Evolutionary conservation across 2,113 vertebrate species (phyloP).

Genomic region (Tragelaphus strepsiceros): DNA sequence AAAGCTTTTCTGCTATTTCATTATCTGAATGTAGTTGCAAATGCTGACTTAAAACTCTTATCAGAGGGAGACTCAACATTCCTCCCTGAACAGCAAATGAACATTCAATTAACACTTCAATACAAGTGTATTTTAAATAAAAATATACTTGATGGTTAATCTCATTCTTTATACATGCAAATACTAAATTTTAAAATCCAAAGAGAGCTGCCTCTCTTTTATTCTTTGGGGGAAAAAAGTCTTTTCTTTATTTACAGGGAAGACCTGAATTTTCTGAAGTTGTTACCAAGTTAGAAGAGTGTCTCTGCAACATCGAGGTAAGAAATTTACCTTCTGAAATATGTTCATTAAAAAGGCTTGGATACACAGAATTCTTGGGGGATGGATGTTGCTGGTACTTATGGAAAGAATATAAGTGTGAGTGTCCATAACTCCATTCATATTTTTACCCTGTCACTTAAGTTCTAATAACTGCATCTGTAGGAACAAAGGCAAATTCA

Average conservation of each 20-base stretch:
- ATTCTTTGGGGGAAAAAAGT: background rate
- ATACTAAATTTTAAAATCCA: constrained; percentile 64
- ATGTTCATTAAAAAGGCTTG: accelerated
- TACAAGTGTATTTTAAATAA: constrained; percentile 72
- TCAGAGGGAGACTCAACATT: constrained; percentile 67
- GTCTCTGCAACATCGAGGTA: constrained; percentile 94
- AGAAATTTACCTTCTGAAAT: background rate
- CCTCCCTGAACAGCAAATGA: constrained; percentile 65
- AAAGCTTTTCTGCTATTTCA: constrained; percentile 68
- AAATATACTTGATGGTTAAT: constrained; percentile 73
- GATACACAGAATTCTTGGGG: accelerated
- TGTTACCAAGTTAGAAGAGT: constrained; percentile 91
- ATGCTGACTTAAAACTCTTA: constrained; percentile 75
- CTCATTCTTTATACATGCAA: constrained; percentile 70
- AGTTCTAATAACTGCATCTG: background rate
- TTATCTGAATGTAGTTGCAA: constrained; percentile 71
- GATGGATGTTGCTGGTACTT: background rate
- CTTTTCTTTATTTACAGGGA: constrained; percentile 81
- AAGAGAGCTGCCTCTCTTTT: background rate
- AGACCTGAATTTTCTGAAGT: constrained; percentile 96
- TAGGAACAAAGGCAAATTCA: background rate
- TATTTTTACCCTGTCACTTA: background rate
- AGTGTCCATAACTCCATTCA: background rate
- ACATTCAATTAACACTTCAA: constrained; percentile 76
- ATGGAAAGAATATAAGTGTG: background rate